Evolutionary conservation across 2,888 invertebrate species (phyloP), one percentile per base, ranked within the genome.

Genomic region (Mongoloraphidia duomilia): DNA sequence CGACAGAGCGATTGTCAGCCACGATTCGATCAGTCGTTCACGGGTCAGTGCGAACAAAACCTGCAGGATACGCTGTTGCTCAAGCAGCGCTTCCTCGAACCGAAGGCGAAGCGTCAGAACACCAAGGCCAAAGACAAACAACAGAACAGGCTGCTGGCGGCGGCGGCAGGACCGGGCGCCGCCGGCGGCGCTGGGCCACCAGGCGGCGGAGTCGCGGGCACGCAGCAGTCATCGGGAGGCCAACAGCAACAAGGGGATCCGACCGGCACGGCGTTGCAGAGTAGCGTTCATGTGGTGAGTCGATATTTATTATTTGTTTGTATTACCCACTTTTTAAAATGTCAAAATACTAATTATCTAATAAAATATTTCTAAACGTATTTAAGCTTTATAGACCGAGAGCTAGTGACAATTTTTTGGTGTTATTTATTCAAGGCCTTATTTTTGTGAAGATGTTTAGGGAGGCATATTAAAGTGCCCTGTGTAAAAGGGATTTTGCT

Each of bases 11-110:
- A 88, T 64, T 86, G 87, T 65, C 82, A 84, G 64, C 89, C 90
- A 53, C 77, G 91, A 54, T 92, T 86, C 71, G 89, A 90, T 65
- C 88, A 88, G 65, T 84, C 88, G 55, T 86, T 89, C 68, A 86
- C 77, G 64, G 87, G 87, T 39, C 76, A 86, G 53, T 88, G 88
- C 71, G 92, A 93, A 63, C 91, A 91, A 65, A 90, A 93, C 66
- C 82, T 86, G 59, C 81, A 91, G 70, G 92, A 93, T 67, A 92
- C 93, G 37, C 75, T 82, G 58, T 80, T 87, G 55, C 74, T 94
- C 54, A 88, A 90, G 67, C 91, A 93, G 69, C 79, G 89, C 55
- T 93, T 84, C 69, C 76, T 92, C 60, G 94, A 94, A 70, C 85
- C 84, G 65, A 93, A 91, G 68, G 83, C 88, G 57, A 93, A 93